Evolutionary conservation across 2,113 vertebrate genomes (phyloP), one percentile per base, ranked within the genome.

Genomic region (Neomonachus schauinslandi): DNA sequence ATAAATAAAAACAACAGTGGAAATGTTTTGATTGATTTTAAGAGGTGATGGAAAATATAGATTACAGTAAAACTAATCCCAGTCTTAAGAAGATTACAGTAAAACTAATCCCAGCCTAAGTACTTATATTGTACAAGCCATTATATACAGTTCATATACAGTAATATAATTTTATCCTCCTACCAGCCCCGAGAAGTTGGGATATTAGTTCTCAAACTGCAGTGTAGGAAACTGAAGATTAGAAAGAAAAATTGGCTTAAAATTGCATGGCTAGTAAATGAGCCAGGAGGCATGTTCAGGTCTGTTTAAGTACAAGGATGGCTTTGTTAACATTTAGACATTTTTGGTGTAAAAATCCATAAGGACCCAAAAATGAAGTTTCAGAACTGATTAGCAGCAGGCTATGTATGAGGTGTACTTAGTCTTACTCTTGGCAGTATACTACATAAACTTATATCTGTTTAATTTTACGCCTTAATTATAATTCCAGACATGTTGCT

Each of bases 11-110:
- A 49, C 42, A 51, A 67, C 31, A 7, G 31, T 84, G 33, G 61
- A 89, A 72, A 86, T 91, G 4, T 21, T 86, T 59, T 80, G 24
- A 77, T 42, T 67, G 49, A 93, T 86, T 94, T 91, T 94, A 85
- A 96, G 59, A 74, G 4, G 18, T 53, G 6, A 24, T 61, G 26
- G 16, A 74, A 28, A 61, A 80, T 39, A 46, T 24, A 67, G 19
- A 71, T 80, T 85, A 67, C 61, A 83, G 57, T 89, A 39, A 42
- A 89, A 85, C 28, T 39, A 95, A 71, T 63, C 12, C 14, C 46
- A 97, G n/a, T 39, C 95, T 63, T 51, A 42, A 42, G 1, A 42
- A 67, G 19, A 71, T 80, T 85, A 67, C 61, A 83, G 57, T 89
- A 39, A 42, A 89, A 85, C 28, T 39, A 95, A 71, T 63, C 12